Evolutionary conservation across 2,888 invertebrate genomes (phyloP).

Genomic region (Mechanitis mazaeus): DNA sequence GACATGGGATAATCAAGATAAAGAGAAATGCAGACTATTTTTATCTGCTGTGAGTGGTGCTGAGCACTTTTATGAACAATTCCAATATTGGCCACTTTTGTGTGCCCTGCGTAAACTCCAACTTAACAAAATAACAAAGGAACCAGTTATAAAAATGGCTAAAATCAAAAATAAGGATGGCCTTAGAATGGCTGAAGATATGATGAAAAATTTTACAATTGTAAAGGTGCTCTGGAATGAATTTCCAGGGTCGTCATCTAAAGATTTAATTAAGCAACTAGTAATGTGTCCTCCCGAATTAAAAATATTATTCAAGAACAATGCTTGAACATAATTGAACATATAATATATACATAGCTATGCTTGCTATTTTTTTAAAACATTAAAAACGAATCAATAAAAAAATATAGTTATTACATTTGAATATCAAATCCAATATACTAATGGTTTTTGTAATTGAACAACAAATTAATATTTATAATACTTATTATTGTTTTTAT

Average conservation of each 20-base stretch:
- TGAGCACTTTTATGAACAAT: conserved; percentile 48
- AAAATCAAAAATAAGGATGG: conserved; percentile 45
- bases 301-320: conserved; percentile 18
- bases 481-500: not conserved
- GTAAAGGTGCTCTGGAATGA: conserved; percentile 38
- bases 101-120: conserved; percentile 48
- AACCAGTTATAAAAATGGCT: conserved; percentile 44
- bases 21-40: conserved; percentile 39
- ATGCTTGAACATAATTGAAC: conserved; percentile 9
- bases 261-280: conserved; percentile 33
- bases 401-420: no score
- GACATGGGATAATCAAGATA: conserved; percentile 40
- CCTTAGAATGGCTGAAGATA: conserved; percentile 35
- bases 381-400: no score
- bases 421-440: no score
- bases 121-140: conserved; percentile 43
- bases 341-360: no score
- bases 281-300: conserved; percentile 30
- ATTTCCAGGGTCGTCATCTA: conserved; percentile 34
- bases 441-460: no score
- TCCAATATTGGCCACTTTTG: conserved; percentile 45
- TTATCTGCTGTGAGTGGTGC: conserved; percentile 47
- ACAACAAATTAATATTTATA: no score
- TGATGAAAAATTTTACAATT: conserved; percentile 33
- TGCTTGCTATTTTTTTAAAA: no score